phyloP scores from a whole-genome alignment of 2,888 invertebrate species.

The Tortricodes alternella region DNA sequence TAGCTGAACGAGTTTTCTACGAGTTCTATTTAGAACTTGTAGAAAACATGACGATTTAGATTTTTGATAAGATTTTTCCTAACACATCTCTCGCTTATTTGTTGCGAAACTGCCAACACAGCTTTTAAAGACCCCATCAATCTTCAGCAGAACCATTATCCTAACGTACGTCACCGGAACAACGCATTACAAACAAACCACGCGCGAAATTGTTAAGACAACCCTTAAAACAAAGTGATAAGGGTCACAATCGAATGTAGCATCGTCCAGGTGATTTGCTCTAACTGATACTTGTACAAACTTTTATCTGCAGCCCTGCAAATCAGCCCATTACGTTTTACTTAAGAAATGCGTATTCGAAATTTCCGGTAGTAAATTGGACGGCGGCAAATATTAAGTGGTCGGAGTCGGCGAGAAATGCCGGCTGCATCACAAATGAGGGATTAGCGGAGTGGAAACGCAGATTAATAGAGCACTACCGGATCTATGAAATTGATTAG shows the following conservation, averaged over 20 bases:
- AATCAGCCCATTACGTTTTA: not conserved
- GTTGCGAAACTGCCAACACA: too few species aligned
- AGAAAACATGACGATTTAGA: not conserved
- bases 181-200: constrained; percentile 29
- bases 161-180: constrained; percentile 40
- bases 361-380: constrained; percentile 15
- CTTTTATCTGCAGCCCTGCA: constrained; percentile 19
- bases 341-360: not conserved
- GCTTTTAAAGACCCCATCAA: constrained; percentile 48
- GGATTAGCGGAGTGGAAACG: constrained; percentile 52
- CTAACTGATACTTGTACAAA: constrained; percentile 13
- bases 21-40: too few species aligned
- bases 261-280: constrained; percentile 10
- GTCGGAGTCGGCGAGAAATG: constrained; percentile 32
- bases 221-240: constrained; percentile 15
- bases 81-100: constrained; percentile 5
- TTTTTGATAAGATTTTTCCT: not conserved
- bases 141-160: constrained; percentile 44
- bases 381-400: constrained; percentile 24
- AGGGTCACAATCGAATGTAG: constrained; percentile 21
- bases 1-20: too few species aligned
- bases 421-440: constrained; percentile 46
- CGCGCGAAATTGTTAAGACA: constrained; percentile 5
- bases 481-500: constrained; percentile 37
- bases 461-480: constrained; percentile 45